Evolutionary conservation across 92 coral and sea anemone genomes (phyloP).

Genomic region (Parazoanthus darwini): DNA sequence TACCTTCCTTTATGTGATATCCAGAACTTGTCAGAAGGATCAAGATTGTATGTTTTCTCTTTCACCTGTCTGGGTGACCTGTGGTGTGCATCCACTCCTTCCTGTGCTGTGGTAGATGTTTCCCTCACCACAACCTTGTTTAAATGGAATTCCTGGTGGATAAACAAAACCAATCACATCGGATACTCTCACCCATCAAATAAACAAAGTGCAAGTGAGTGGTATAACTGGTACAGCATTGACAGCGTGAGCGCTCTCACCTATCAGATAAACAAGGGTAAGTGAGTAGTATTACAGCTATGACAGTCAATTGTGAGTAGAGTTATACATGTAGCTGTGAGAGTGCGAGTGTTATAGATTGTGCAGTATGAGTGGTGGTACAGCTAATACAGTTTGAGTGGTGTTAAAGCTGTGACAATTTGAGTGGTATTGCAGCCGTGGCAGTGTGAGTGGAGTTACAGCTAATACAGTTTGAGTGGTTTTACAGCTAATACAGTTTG

Average conservation of each 20-base stretch:
- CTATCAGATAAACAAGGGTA: background rate
- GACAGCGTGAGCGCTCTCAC: background rate
- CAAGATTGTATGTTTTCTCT: constrained; percentile 86
- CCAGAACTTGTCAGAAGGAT: constrained; percentile 88
- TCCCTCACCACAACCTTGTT: constrained; percentile 85
- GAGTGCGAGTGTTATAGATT: no score
- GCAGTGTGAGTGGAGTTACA: no score
- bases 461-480: no score
- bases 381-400: no score
- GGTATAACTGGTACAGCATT: background rate
- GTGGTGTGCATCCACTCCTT: constrained; percentile 87
- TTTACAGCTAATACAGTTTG: no score
- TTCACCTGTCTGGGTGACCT: constrained; percentile 86
- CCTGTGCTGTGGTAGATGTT: constrained; percentile 50
- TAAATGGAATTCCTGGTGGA: constrained; percentile 79
- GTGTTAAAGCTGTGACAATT: no score
- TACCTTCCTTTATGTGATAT: constrained; percentile 95
- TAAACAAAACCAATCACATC: background rate
- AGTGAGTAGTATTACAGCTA: background rate
- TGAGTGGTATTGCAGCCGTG: no score
- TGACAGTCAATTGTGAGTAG: no score
- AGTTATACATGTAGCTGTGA: no score
- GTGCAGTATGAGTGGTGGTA: no score
- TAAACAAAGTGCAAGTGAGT: background rate
- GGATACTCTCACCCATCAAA: background rate